Percentiles rank a stretch among this genome's conserved stretches.
Conservation (phyloP, 2,888 invertebrate genomes). For the Oscheius sp. region DNA sequence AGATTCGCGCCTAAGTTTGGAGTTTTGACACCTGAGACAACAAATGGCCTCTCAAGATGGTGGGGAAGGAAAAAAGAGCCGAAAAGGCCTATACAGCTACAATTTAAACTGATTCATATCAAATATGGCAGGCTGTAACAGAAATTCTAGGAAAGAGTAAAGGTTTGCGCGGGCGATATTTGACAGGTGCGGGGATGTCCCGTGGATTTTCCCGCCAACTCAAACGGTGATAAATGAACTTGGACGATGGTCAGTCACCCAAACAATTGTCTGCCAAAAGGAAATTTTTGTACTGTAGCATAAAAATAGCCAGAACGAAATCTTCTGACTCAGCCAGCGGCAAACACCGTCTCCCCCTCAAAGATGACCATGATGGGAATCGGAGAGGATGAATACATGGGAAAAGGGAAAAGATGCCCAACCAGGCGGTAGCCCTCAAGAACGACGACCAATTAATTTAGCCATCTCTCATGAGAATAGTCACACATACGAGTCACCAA, state of each 20-base stretch:
- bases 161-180: background rate
- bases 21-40: conserved; percentile 20
- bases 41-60: background rate
- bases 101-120: background rate
- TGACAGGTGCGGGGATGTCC: background rate
- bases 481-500: background rate
- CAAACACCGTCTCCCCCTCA: conserved; percentile 4
- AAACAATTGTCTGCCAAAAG: background rate
- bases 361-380: background rate
- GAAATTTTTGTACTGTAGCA: background rate
- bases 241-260: background rate
- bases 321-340: conserved; percentile 1
- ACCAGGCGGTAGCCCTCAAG: background rate
- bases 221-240: background rate
- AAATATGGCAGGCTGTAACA: no score
- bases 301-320: background rate
- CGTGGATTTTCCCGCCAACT: background rate
- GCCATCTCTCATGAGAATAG: background rate
- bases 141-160: background rate
- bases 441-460: conserved; percentile 4
- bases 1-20: background rate
- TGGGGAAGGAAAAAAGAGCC: background rate
- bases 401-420: background rate
- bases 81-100: background rate
- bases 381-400: background rate